Conservation (phyloP, 30 jellyfish, hydroid and myxozoan species). For the Mastigias papua region DNA sequence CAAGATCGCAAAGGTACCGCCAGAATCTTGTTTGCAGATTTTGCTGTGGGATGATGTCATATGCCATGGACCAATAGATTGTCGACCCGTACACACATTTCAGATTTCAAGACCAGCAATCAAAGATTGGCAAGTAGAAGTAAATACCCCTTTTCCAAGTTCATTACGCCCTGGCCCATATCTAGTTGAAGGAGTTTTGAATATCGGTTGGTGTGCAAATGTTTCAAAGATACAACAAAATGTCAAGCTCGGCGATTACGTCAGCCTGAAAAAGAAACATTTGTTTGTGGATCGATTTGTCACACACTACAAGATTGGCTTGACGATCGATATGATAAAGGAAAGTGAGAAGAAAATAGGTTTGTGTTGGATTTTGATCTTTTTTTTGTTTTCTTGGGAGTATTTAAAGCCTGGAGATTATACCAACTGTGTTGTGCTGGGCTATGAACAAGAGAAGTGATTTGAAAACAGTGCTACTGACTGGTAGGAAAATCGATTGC, state of each 20-base stretch:
- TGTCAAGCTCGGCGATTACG: slow-evolving; percentile 22
- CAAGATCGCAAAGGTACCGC: slow-evolving; percentile 5
- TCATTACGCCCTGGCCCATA: background rate
- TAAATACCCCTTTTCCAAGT: background rate
- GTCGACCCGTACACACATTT: background rate
- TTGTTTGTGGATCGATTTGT: background rate
- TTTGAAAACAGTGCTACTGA: background rate
- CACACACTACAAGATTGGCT: background rate
- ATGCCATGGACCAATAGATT: slow-evolving; percentile 50
- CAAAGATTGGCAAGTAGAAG: background rate
- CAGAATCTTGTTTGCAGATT: slow-evolving; percentile 28
- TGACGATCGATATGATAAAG: slow-evolving; percentile 12
- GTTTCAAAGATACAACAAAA: background rate
- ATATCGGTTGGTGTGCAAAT: slow-evolving; percentile 25
- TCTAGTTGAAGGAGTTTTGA: slow-evolving; percentile 25
- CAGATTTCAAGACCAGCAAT: background rate
- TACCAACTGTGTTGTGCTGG: background rate
- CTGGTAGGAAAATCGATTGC: background rate
- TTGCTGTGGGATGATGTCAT: slow-evolving; percentile 1
- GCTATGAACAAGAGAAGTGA: background rate
- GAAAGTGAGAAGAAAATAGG: slow-evolving; percentile 8
- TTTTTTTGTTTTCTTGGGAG: too few relatives aligned
- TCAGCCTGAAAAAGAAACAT: slow-evolving; percentile 9
- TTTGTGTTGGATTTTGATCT: background rate
- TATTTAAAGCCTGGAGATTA: background rate